Percentiles rank a stretch among this genome's conserved stretches.
Conservation (phyloP, 1,140 invertebrate genomes). For the Drosophila chauvacae region DNA sequence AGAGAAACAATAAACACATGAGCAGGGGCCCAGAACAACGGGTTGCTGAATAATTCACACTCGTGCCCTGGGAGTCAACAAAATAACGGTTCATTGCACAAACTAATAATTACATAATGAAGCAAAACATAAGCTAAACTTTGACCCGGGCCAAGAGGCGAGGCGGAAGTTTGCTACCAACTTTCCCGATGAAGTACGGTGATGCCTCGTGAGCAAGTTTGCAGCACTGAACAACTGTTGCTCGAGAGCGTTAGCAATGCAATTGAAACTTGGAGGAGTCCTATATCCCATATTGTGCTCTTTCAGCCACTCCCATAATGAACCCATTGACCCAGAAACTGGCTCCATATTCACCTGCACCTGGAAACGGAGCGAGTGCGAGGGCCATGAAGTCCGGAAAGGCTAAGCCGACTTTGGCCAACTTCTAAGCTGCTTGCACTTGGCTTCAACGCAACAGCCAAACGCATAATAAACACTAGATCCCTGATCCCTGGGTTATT, state of each 20-base stretch:
- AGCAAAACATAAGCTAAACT: slow-evolving; percentile 67
- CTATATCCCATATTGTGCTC: background rate
- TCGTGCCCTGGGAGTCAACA: slow-evolving; percentile 44
- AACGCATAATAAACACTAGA: slow-evolving; percentile 59
- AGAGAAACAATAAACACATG: slow-evolving; percentile 23
- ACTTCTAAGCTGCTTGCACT: slow-evolving; percentile 55
- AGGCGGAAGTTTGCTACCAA: slow-evolving; percentile 28
- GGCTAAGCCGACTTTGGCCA: slow-evolving; percentile 19
- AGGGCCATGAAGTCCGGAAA: slow-evolving; percentile 2
- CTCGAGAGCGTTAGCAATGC: background rate
- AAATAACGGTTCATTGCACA: slow-evolving; percentile 77
- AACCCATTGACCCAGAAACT: slow-evolving; percentile 34
- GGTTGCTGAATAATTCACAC: slow-evolving; percentile 70
- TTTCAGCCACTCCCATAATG: background rate
- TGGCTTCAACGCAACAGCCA: slow-evolving; percentile 35
- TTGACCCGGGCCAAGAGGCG: slow-evolving; percentile 30
- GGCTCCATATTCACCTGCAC: background rate
- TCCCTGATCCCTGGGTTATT: slow-evolving; percentile 44
- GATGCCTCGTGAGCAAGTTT: background rate
- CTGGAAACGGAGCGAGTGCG: background rate
- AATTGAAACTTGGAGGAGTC: slow-evolving; percentile 1
- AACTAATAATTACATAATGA: slow-evolving; percentile 81
- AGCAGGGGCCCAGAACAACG: slow-evolving; percentile 13
- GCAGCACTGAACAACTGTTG: slow-evolving; percentile 15
- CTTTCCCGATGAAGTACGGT: too few relatives aligned